phyloP scores from a whole-genome alignment of 2,888 invertebrate genomes.

The Metacarcinus magister region DNA sequence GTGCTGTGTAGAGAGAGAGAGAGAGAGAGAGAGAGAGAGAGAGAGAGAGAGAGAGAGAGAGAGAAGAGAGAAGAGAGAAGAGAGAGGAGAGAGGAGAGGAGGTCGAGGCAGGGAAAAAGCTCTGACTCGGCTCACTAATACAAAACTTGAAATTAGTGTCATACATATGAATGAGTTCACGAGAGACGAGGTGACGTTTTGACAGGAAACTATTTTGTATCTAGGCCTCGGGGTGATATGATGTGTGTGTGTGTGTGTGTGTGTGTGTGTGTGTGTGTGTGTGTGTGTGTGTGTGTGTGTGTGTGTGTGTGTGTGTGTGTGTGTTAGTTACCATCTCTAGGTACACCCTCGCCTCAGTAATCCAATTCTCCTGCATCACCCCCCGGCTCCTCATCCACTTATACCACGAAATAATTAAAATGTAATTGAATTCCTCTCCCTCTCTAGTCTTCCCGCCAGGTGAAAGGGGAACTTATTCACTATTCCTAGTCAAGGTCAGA shows the following conservation, averaged over 20 bases:
- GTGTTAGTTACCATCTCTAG: neutral
- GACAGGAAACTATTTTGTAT: conserved; percentile 7
- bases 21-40: neutral
- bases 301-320: conserved; percentile 46
- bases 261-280: conserved; percentile 46
- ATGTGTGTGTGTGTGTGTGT: conserved; percentile 31
- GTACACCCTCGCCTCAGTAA: neutral
- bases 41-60: conserved; percentile 14
- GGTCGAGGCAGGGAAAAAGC: neutral
- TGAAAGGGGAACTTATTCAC: neutral
- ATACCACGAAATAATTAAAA: conserved; percentile 32
- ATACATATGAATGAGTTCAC: conserved; percentile 30
- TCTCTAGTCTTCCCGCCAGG: neutral
- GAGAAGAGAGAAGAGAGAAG: neutral
- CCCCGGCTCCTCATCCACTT: neutral
- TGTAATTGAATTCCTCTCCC: conserved; percentile 34
- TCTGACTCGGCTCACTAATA: neutral
- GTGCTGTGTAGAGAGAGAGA: neutral
- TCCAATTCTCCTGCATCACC: neutral
- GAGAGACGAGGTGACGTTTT: conserved; percentile 6
- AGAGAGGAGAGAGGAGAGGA: neutral
- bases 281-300: conserved; percentile 5
- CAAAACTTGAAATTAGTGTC: neutral
- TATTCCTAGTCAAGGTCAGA: neutral
- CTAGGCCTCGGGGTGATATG: neutral